Base-by-base conservation (phyloP, 1,140 invertebrate species). In the Anastrepha obliqua region DNA sequence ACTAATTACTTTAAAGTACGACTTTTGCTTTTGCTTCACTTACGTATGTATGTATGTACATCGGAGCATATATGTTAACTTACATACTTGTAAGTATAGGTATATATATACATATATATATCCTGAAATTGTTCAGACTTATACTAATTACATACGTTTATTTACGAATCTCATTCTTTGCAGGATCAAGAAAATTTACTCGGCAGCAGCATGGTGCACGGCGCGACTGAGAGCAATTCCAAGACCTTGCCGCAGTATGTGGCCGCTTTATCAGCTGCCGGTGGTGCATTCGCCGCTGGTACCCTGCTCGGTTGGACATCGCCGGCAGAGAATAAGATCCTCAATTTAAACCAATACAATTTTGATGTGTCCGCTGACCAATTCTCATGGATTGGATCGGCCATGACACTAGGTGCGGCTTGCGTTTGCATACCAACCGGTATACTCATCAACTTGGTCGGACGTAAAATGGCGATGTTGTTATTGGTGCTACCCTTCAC, bases 271-370 rank as follows among this genome's bases (percentile, higher is more conserved):
- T 93, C 95, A 91, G 95, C 95, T 39, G 94, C 95, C 47, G 93
- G 95, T 65, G 94, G 94, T 55, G 94, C 95, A 6, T 90, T 95
- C 15, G 95, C 95, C 7, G 93, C 94, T 42, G 95, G 95, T 89
- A 95, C 95, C 55, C 94, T 96, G 20, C 92, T 98, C 4, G 96
- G 95, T 29, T 98, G 97, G 96, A 96, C 97, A 4, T 96, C 97
- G 0, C 96, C 96, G 8, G 96, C 96, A 4, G 94, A 95, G 65
- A 86, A 94, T 13, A 64, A 59, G 15, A 81, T 91, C 29, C 29
- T 29, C n/a, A 93, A 93, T 2, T 91, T 94, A 65, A 87, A 89
- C 5, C 92, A 94, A 85, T 96, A 96, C 90, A 89, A 93, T 74
- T 95, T 97, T 85, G 2, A 90, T 0, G 93, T 96, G 0, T 92